Conservation (phyloP, 2,888 invertebrate species). For the Willowsia nigromaculata region DNA sequence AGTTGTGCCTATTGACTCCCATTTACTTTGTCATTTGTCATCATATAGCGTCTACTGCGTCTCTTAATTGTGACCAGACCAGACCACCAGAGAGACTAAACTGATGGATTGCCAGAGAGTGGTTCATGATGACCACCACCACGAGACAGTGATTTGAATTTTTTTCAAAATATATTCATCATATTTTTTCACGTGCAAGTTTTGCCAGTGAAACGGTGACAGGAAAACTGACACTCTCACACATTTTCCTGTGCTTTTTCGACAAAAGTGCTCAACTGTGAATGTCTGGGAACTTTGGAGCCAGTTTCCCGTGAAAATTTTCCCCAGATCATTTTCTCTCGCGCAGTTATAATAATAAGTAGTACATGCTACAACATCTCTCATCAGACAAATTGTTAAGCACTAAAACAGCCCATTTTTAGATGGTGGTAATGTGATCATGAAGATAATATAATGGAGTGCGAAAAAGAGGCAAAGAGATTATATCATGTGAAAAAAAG, state of each 20-base stretch:
- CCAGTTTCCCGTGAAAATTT: slow-evolving; percentile 49
- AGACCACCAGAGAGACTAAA: too few species aligned
- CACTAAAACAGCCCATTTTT: neutral
- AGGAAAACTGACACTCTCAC: neutral
- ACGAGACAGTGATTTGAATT: too few species aligned
- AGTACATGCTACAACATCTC: neutral
- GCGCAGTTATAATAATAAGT: neutral
- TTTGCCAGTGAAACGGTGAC: neutral
- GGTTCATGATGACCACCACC: too few species aligned
- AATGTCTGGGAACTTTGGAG: slow-evolving; percentile 21
- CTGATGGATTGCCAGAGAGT: too few species aligned
- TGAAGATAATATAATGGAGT: neutral
- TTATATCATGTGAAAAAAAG: slow-evolving; percentile 23
- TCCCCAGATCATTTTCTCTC: neutral
- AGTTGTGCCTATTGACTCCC: too few species aligned
- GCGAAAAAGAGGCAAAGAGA: neutral
- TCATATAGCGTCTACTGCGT: too few species aligned
- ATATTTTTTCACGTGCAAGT: too few species aligned
- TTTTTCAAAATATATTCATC: too few species aligned
- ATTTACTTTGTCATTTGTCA: too few species aligned
- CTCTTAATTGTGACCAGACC: too few species aligned
- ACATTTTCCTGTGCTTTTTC: too few species aligned
- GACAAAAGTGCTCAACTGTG: slow-evolving; percentile 4
- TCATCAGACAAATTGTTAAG: too few species aligned
- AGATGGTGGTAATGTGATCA: neutral